Percentiles rank a stretch among this genome's conserved stretches.
phyloP scores from a whole-genome alignment of 2,113 vertebrate species.

The Trogon melanurus region DNA sequence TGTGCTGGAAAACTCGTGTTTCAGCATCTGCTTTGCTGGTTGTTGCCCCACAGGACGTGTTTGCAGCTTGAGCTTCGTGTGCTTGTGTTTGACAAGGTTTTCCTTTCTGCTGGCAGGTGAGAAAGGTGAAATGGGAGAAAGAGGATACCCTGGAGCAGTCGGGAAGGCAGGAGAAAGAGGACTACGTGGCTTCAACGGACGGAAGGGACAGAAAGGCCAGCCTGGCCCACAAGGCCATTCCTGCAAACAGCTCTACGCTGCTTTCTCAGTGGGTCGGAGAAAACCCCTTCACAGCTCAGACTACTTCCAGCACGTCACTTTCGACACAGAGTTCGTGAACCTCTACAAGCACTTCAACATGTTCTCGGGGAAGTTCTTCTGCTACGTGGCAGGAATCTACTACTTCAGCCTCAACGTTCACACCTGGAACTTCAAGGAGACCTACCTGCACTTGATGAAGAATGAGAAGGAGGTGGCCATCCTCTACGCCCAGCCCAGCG shows the following conservation, averaged over 20 bases:
- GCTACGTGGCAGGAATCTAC: constrained; percentile 82
- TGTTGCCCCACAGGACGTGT: neutral
- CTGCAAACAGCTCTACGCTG: constrained; percentile 78
- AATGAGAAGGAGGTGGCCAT: constrained; percentile 77
- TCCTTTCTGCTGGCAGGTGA: constrained; percentile 69
- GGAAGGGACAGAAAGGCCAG: constrained; percentile 86
- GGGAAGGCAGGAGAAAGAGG: constrained; percentile 78
- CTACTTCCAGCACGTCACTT: constrained; percentile 81
- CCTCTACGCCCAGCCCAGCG: constrained; percentile 87
- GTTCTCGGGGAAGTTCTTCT: constrained; percentile 88
- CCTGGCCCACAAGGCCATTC: constrained; percentile 77
- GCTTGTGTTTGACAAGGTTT: accelerated
- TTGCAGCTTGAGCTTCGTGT: accelerated
- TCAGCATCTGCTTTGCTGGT: neutral
- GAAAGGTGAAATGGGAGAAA: constrained; percentile 82
- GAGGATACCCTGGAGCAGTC: constrained; percentile 73
- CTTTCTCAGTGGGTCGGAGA: constrained; percentile 86
- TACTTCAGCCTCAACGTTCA: constrained; percentile 89
- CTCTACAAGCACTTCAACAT: constrained; percentile 86
- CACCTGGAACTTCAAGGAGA: constrained; percentile 91
- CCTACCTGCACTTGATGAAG: constrained; percentile 88
- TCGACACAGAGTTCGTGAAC: constrained; percentile 87
- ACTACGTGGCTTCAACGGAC: constrained; percentile 67
- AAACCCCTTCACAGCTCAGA: constrained; percentile 83
- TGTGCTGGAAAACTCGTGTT: accelerated